Evolutionary conservation across 2,797 vertebrate genomes (phyloP), one percentile per base, ranked within the genome.

Genomic region (Parambassis ranga): DNA sequence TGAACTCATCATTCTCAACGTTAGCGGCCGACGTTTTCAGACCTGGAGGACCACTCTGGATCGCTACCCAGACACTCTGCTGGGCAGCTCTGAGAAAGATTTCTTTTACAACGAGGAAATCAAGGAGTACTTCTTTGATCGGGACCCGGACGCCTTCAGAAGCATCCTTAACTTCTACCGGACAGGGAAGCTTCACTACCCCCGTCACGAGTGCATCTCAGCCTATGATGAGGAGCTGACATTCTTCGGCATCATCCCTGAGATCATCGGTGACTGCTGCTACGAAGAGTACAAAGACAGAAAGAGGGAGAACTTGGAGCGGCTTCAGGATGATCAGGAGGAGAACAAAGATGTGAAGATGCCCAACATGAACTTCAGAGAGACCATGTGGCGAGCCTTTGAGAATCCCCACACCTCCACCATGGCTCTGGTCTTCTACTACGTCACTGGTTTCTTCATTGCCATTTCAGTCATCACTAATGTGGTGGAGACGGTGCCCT

Each of bases 371-470:
- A 97, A 82, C 89, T 94, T 92, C 87, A 93, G 97, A 48, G 93
- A 98, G 90, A 96, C 95, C 82, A 98, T 99, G 96, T 98, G 97
- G 97, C 91, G 97, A 52, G 97, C 97, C 68, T 99, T 99, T 1
- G 97, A 99, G 92, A 98, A 98, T 90, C 97, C 97, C 5, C 97
- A 99, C 91, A 99, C 97, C 86, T 98, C 97, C 92, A 99, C 97
- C 59, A 94, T 98, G 94, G 97, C 97, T 23, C 91, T 99, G 88
- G 97, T 99, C 90, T 99, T 99, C 93, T 99, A 99, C 91, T 98
- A 99, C 0, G 97, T 98, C 87, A 99, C 97, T 0, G 97, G 97
- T 46, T 99, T 99, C 94, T 99, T 99, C 87, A 99, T 99, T 5
- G 97, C 97, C 1, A 94, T 98, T 70, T 99, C 97, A 0, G 97